phyloP scores from a whole-genome alignment of 2,888 invertebrate species.

The Altica lythri region DNA sequence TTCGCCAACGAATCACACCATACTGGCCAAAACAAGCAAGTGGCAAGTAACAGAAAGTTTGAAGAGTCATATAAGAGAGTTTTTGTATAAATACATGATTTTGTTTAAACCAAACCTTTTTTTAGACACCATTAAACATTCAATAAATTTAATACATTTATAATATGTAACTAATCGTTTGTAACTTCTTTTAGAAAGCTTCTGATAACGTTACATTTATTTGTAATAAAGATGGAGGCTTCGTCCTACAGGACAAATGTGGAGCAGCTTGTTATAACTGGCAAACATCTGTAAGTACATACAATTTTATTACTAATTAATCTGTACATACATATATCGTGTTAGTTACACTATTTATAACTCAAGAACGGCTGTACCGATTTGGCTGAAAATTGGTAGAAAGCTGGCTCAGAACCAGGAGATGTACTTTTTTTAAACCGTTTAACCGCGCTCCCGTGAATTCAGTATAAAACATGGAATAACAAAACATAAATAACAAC shows the following conservation, averaged over 20 bases:
- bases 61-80: too few relatives aligned
- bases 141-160: not conserved
- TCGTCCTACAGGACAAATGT: constrained; percentile 75
- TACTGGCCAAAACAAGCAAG: not conserved
- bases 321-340: too few relatives aligned
- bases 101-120: not conserved
- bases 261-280: constrained; percentile 71
- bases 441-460: too few relatives aligned
- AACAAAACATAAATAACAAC: too few relatives aligned
- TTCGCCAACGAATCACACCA: not conserved
- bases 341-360: too few relatives aligned
- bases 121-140: not conserved
- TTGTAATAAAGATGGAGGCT: constrained; percentile 72
- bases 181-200: constrained; percentile 55
- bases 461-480: too few relatives aligned
- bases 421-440: too few relatives aligned
- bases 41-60: not conserved
- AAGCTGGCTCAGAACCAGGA: too few relatives aligned
- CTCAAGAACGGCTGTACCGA: too few relatives aligned
- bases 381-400: too few relatives aligned
- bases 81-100: not conserved
- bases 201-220: constrained; percentile 74
- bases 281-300: constrained; percentile 51
- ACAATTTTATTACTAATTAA: too few relatives aligned
- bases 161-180: not conserved